A percentile compares a stretch with the other conserved stretches of the same genome.
Evolutionary conservation across 2,113 vertebrate species (phyloP).

Genomic region (Phaethon lepturus): DNA sequence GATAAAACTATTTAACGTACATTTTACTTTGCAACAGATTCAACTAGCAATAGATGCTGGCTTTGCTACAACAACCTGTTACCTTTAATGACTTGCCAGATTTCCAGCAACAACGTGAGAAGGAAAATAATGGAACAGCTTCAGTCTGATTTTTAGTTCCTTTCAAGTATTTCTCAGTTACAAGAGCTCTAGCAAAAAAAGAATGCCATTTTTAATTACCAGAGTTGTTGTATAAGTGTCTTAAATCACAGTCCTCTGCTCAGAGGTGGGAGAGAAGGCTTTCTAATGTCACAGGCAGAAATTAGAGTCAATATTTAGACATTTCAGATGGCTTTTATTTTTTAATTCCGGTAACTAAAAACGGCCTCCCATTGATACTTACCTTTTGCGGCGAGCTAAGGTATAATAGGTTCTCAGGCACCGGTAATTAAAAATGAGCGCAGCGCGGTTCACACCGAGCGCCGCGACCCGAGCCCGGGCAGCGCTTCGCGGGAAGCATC

Average conservation of each 20-base stretch:
- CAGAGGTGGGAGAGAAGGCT: neutral
- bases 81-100: neutral
- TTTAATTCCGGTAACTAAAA: neutral
- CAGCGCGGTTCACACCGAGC: neutral
- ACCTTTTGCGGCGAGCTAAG: neutral
- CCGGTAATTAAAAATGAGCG: too few species aligned
- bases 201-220: slow-evolving; percentile 1
- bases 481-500: neutral
- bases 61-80: neutral
- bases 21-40: neutral
- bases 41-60: neutral
- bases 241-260: neutral
- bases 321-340: neutral
- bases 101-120: neutral
- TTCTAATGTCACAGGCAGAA: neutral
- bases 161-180: neutral
- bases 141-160: neutral
- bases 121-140: neutral
- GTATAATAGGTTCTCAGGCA: fast-evolving
- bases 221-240: neutral
- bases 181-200: neutral
- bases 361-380: neutral
- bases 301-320: neutral
- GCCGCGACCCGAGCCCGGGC: fast-evolving
- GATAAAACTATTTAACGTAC: neutral